Percentiles rank a stretch among this genome's conserved stretches.
Evolutionary conservation across 2,797 vertebrate species (phyloP).

Genomic region (Tinamus major): DNA sequence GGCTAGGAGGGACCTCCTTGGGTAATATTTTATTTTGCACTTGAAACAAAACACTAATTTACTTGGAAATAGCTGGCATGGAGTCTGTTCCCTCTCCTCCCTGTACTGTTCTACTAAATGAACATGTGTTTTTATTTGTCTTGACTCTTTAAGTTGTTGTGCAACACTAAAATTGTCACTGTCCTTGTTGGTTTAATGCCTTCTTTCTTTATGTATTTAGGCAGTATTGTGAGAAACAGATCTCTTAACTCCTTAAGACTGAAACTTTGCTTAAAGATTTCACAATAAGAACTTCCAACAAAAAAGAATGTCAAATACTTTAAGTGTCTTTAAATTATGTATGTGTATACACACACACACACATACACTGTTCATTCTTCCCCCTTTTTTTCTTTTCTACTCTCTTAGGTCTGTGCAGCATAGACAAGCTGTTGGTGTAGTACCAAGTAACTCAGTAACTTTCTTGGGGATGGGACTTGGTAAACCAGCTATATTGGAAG

Average conservation of each 20-base stretch:
- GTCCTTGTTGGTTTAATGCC: not conserved
- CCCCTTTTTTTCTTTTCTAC: not conserved
- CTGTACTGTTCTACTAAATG: not conserved
- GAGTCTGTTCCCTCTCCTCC: not conserved
- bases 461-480: not conserved
- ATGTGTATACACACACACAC: too few species aligned
- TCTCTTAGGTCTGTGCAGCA: not conserved
- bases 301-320: not conserved
- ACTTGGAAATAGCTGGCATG: not conserved
- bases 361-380: not conserved
- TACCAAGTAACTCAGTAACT: conserved; percentile 20
- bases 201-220: not conserved
- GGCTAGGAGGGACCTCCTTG: not conserved
- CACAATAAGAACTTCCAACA: not conserved
- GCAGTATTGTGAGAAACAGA: not conserved
- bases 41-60: not conserved
- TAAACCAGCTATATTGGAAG: not conserved
- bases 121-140: conserved; percentile 21
- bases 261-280: not conserved
- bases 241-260: not conserved
- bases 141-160: not conserved
- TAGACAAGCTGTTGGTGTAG: not conserved
- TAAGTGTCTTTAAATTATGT: not conserved
- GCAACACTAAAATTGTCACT: not conserved
- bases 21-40: not conserved